phyloP scores from a whole-genome alignment of 2,797 vertebrate genomes.

The Chelon auratus region DNA sequence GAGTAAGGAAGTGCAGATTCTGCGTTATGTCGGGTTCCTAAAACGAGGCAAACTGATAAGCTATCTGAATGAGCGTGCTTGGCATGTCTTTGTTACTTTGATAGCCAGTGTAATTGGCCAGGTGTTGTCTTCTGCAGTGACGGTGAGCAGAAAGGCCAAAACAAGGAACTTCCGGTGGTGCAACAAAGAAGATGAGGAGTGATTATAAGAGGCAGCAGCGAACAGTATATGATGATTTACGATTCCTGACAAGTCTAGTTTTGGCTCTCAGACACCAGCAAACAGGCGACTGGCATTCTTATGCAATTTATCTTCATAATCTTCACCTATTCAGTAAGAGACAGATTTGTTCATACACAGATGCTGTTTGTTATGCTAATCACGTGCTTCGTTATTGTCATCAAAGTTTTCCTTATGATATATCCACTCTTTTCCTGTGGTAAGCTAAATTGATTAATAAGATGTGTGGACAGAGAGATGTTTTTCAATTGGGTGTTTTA shows the following conservation, averaged over 20 bases:
- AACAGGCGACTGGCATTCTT: constrained; percentile 27
- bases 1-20: constrained; percentile 77
- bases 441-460: constrained; percentile 38
- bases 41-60: constrained; percentile 66
- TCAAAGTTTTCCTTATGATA: constrained; percentile 43
- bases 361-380: constrained; percentile 44
- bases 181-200: constrained; percentile 45
- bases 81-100: constrained; percentile 63
- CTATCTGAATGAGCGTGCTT: constrained; percentile 50
- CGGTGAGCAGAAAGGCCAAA: constrained; percentile 49
- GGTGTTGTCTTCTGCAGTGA: constrained; percentile 59
- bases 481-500: constrained; percentile 51
- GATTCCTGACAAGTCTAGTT: constrained; percentile 67
- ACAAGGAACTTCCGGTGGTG: constrained; percentile 52
- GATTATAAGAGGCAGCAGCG: constrained; percentile 54
- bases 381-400: constrained; percentile 44
- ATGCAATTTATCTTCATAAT: constrained; percentile 75
- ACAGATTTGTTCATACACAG: constrained; percentile 26
- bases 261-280: constrained; percentile 49
- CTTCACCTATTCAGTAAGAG: constrained; percentile 38
- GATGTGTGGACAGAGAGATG: constrained; percentile 20
- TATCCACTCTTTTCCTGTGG: constrained; percentile 11
- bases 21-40: constrained; percentile 70
- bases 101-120: constrained; percentile 70
- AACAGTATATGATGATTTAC: constrained; percentile 67